Conservation (phyloP, 2,797 vertebrate species). For the Vireo griseus region DNA sequence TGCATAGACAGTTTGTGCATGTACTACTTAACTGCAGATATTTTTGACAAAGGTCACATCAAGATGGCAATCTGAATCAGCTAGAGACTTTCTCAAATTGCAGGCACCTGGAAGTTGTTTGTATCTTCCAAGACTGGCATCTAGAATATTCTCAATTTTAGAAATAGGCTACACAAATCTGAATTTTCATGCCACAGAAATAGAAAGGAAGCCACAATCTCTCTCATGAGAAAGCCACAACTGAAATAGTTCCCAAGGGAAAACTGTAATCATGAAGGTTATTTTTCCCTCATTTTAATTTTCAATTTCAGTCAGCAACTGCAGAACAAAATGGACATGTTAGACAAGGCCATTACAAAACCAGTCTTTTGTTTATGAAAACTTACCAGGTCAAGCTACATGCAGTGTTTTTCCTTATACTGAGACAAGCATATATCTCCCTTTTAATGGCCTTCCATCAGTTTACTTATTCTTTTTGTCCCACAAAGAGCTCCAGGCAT, state of each 20-base stretch:
- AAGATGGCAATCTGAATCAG: conserved; percentile 3
- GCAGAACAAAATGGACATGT: conserved; percentile 39
- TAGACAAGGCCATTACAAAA: conserved; percentile 31
- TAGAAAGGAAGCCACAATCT: conserved; percentile 44
- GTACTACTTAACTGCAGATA: background rate
- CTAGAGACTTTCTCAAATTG: conserved; percentile 5
- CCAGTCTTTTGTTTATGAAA: background rate
- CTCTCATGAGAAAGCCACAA: conserved; percentile 60
- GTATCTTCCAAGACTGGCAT: background rate
- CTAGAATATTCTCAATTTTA: conserved; percentile 26
- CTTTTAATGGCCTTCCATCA: background rate
- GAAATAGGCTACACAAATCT: conserved; percentile 20
- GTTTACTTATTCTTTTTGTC: background rate
- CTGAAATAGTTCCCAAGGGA: conserved; percentile 27
- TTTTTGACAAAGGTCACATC: conserved; percentile 37
- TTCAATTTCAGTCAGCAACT: conserved; percentile 26
- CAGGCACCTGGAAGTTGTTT: conserved; percentile 16
- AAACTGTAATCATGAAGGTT: conserved; percentile 47
- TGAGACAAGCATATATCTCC: background rate
- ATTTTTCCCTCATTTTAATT: conserved; percentile 47
- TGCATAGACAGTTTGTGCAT: background rate
- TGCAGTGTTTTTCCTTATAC: background rate
- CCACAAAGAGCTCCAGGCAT: background rate
- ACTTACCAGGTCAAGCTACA: background rate
- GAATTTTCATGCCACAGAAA: background rate